These are phyloP conservation scores for Paralvinella palmiformis DNA, from an alignment of 1,140 invertebrate genomes.

Conservation along the genomic window DNA sequence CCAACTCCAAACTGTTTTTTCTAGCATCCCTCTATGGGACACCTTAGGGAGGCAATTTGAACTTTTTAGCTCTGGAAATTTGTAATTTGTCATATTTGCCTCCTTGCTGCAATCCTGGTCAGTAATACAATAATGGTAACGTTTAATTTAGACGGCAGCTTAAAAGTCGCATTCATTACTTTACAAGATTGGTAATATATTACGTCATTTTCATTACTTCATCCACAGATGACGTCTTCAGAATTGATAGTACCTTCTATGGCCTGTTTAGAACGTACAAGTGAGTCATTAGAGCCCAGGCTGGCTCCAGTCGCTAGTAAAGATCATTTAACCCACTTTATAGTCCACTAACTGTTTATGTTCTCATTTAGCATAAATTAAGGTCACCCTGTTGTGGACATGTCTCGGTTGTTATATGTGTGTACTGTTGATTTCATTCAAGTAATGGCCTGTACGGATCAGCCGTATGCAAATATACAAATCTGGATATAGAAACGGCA, in stretches of 20 bases:
- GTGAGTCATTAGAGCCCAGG: neutral
- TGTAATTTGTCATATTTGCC: no score
- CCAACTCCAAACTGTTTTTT: no score
- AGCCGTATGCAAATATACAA: conserved; percentile 82
- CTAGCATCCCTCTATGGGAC: no score
- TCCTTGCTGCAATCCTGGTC: no score
- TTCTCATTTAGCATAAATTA: neutral
- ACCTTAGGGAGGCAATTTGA: neutral
- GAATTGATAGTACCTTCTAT: neutral
- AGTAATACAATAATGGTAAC: neutral
- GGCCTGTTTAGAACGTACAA: neutral
- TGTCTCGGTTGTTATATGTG: neutral
- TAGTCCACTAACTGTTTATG: neutral
- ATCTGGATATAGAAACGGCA: conserved; percentile 77
- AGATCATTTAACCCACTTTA: neutral
- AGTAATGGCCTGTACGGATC: conserved; percentile 71
- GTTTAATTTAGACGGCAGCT: neutral
- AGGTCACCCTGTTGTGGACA: neutral
- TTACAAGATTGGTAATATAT: neutral
- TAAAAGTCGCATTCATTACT: neutral
- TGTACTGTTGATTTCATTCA: neutral
- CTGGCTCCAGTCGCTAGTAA: neutral
- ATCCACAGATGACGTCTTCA: neutral
- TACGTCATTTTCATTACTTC: neutral
- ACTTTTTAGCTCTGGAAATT: no score